Evolutionary conservation across 2,888 invertebrate species (phyloP).

Genomic region (Sinopyrophorus schimmeli): DNA sequence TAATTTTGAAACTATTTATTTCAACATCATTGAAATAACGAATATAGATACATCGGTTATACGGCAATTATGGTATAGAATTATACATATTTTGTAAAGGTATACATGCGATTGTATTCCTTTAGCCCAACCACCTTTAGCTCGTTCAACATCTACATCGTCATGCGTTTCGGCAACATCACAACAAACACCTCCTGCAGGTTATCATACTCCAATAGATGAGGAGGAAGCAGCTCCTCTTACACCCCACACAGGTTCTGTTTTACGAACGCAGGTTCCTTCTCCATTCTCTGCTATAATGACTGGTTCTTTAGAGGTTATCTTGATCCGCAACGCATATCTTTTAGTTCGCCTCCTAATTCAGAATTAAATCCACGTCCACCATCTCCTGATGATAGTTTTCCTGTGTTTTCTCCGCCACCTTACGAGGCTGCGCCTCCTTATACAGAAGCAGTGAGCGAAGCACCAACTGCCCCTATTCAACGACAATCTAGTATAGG

Average conservation of each 20-base stretch:
- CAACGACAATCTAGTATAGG: slow-evolving; percentile 57
- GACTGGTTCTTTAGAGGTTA: slow-evolving; percentile 84
- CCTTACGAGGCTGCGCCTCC: slow-evolving; percentile 61
- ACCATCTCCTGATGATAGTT: slow-evolving; percentile 77
- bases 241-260: slow-evolving; percentile 60
- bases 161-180: slow-evolving; percentile 67
- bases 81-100: too few species aligned
- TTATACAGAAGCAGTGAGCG: slow-evolving; percentile 50
- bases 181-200: slow-evolving; percentile 66
- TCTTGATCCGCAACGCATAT: slow-evolving; percentile 80
- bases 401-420: slow-evolving; percentile 83
- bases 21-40: too few species aligned
- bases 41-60: too few species aligned
- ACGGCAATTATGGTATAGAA: too few species aligned
- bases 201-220: slow-evolving; percentile 80
- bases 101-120: too few species aligned
- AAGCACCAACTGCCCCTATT: slow-evolving; percentile 46
- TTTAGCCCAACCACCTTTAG: slow-evolving; percentile 55
- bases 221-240: slow-evolving; percentile 53
- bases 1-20: too few species aligned
- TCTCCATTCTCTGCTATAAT: slow-evolving; percentile 84
- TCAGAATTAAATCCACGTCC: slow-evolving; percentile 71
- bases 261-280: slow-evolving; percentile 60
- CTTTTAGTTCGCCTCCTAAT: slow-evolving; percentile 76
- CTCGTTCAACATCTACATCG: slow-evolving; percentile 61